These are phyloP conservation scores for Lophotriccus pileatus DNA, from an alignment of 2,797 vertebrate genomes.

Conservation along the genomic window DNA sequence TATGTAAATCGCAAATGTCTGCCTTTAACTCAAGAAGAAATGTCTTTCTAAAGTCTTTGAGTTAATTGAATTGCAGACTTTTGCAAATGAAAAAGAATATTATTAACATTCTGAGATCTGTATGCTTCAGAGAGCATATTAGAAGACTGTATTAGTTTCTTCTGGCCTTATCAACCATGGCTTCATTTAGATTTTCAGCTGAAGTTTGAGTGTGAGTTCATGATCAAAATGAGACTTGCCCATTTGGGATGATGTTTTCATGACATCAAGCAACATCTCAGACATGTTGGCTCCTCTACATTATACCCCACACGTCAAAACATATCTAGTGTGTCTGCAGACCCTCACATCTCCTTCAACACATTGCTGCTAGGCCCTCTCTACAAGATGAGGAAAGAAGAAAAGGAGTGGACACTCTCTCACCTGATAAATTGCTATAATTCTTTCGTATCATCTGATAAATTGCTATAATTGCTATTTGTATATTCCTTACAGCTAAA, in stretches of 20 bases:
- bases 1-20: not conserved
- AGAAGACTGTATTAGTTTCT: not conserved
- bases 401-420: not conserved
- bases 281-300: not conserved
- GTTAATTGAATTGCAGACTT: not conserved
- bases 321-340: not conserved
- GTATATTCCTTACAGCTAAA: not conserved
- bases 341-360: not conserved
- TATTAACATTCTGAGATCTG: not conserved
- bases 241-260: not conserved
- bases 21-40: not conserved
- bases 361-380: not conserved
- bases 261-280: not conserved
- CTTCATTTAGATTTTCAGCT: not conserved
- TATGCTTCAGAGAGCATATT: not conserved
- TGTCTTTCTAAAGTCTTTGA: conserved; percentile 7
- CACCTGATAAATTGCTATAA: not conserved
- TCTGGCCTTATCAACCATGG: not conserved
- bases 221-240: not conserved
- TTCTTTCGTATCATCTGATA: not conserved
- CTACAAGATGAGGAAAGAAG: not conserved
- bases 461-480: not conserved
- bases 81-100: not conserved
- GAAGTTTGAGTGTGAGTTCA: not conserved
- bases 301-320: not conserved